Conservation (phyloP, 2,797 vertebrate genomes). For the Kryptolebias ocellatus region DNA sequence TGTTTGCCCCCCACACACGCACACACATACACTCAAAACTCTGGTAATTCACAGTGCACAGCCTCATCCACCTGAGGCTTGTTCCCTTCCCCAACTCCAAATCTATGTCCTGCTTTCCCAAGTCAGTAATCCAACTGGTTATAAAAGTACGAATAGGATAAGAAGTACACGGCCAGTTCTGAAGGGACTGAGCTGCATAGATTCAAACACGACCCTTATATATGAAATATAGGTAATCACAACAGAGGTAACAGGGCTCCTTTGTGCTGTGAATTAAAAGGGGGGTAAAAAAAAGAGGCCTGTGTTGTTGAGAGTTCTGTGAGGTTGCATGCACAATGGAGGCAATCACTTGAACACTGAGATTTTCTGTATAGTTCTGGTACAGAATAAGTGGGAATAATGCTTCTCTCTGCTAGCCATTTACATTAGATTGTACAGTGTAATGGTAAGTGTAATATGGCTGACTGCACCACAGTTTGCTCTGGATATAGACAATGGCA, state of each 20-base stretch:
- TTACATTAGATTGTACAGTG: constrained; percentile 49
- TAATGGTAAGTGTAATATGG: constrained; percentile 49
- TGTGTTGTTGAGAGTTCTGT: constrained; percentile 53
- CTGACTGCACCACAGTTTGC: constrained; percentile 56
- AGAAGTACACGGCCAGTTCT: constrained; percentile 25
- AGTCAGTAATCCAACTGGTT: constrained; percentile 31
- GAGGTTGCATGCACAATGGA: constrained; percentile 61
- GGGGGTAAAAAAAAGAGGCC: constrained; percentile 29
- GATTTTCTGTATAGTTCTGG: constrained; percentile 44
- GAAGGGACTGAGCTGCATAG: constrained; percentile 8
- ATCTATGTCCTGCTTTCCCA: constrained; percentile 18
- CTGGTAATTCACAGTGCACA: constrained; percentile 42
- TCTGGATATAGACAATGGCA: constrained; percentile 42
- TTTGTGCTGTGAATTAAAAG: constrained; percentile 45
- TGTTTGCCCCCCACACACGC: constrained; percentile 7
- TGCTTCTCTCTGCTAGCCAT: constrained; percentile 42
- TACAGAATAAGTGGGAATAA: constrained; percentile 53
- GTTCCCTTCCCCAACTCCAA: constrained; percentile 12
- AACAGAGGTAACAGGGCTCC: constrained; percentile 18
- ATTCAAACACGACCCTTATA: constrained; percentile 21
- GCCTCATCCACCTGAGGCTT: constrained; percentile 48
- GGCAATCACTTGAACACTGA: constrained; percentile 56
- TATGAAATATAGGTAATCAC: constrained; percentile 33
- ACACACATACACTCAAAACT: constrained; percentile 10
- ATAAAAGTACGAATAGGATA: constrained; percentile 49